Percentiles rank a stretch among this genome's conserved stretches.
phyloP scores from a whole-genome alignment of 2,888 invertebrate species.

The Barypeithes pellucidus region DNA sequence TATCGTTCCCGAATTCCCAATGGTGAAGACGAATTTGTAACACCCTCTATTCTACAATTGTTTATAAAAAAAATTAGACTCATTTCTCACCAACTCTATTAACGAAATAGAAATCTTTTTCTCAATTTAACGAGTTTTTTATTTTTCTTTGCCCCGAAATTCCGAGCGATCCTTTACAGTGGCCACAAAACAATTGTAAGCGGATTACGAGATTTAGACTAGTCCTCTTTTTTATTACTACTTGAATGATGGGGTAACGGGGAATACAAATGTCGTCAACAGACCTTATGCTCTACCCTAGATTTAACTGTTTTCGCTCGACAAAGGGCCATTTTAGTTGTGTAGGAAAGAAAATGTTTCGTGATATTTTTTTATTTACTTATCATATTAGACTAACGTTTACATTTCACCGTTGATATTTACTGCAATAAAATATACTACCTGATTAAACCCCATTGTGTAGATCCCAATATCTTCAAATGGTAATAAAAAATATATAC shows the following conservation, averaged over 20 bases:
- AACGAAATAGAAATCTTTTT: constrained; percentile 1
- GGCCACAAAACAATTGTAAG: constrained; percentile 16
- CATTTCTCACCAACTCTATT: constrained; percentile 1
- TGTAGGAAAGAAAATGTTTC: no score
- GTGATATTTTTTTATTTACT: no score
- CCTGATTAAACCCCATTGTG: no score
- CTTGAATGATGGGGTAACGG: constrained; percentile 4
- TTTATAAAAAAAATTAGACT: background rate
- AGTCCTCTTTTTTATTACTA: constrained; percentile 18
- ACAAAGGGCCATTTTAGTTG: background rate
- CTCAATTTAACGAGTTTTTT: constrained; percentile 1
- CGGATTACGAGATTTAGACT: constrained; percentile 17
- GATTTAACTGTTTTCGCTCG: background rate
- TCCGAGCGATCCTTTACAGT: constrained; percentile 2
- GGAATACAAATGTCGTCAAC: constrained; percentile 1
- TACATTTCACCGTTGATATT: no score
- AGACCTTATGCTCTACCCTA: constrained; percentile 5
- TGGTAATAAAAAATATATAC: no score
- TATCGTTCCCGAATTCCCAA: no score
- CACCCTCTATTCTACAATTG: no score
- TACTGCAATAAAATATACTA: no score
- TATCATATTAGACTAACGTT: no score
- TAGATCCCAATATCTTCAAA: no score
- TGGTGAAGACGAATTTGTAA: no score
- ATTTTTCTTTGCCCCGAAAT: background rate